Base-by-base conservation (phyloP, 2,888 invertebrate genomes). In the Diogma glabrata region DNA sequence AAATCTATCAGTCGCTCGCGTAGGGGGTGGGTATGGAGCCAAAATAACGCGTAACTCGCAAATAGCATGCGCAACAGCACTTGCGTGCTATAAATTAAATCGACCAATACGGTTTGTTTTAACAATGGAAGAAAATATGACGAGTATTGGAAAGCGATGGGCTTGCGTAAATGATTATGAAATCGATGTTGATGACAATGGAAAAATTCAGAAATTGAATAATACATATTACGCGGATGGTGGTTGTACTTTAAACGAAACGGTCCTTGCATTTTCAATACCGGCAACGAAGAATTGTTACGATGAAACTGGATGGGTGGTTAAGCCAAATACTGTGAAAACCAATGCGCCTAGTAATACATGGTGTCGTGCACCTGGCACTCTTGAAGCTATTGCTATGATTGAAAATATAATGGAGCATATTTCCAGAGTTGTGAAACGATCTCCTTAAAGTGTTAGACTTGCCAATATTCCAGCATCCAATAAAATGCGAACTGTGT, bases 351-450 rank as follows among this genome's bases (percentile, higher is more conserved):
- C 58, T 6, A 52, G 53, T 36, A 50, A 56, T 38, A 55, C 55
- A 4, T 58, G 55, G 55, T 55, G 53, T 38, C 52, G 58, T 17
- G 57, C 53, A 8, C 57, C 57, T 73, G 76, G 67, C 2, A 74
- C 77, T 1, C 73, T 77, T 1, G 82, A 83, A 69, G 79, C 68
- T 1, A 63, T 74, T 1, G 75, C 75, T 1, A 69, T 77, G 55
- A 64, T 72, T 28, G 84, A 84, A 63, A 74, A 75, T 57, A 72
- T 84, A 20, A 82, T 84, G 81, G 81, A 84, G 52, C 76, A 81
- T 53, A 79, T 83, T 56, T 76, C 82, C 0, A 67, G 60, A 24
- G 57, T 74, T 12, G 69, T 72, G 1, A 75, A 75, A 62, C 75
- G 75, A 62, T 81, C 83, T 66, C 73, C 82, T 0, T 40, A 77